A percentile compares a stretch with the other conserved stretches of the same genome.
Evolutionary conservation across 2,888 invertebrate species (phyloP).

Genomic region (Metalampra italica): DNA sequence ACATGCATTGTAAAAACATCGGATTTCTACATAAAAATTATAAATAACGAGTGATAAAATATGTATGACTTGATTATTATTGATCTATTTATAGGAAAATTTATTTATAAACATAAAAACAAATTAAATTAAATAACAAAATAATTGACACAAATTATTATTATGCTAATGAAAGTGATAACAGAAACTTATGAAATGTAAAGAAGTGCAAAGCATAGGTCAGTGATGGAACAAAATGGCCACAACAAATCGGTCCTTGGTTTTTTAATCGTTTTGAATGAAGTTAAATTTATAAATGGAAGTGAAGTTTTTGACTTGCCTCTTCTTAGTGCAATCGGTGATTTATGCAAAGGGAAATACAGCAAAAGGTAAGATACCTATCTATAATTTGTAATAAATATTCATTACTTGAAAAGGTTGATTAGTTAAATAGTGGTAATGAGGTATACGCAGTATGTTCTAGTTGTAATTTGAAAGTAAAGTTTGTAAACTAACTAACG

Average conservation of each 20-base stretch:
- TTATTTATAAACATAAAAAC: too few species aligned
- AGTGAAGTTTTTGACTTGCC: constrained; percentile 59
- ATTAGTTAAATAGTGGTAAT: too few species aligned
- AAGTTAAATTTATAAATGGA: constrained; percentile 64
- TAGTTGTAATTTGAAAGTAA: too few species aligned
- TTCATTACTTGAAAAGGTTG: too few species aligned
- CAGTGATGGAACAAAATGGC: constrained; percentile 66
- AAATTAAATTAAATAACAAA: not conserved
- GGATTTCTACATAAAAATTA: too few species aligned
- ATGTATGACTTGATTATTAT: too few species aligned
- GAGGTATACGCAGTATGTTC: too few species aligned
- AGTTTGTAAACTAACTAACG: too few species aligned
- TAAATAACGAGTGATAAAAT: too few species aligned
- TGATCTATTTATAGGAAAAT: too few species aligned
- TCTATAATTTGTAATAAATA: not conserved
- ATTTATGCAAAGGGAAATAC: constrained; percentile 41
- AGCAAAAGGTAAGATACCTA: constrained; percentile 44
- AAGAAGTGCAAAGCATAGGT: not conserved
- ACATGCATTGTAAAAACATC: too few species aligned
- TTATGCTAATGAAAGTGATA: not conserved
- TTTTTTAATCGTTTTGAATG: constrained; percentile 45
- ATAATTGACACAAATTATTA: not conserved
- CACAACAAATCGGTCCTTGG: constrained; percentile 28
- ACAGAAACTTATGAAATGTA: not conserved
- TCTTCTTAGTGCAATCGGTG: constrained; percentile 47